These are phyloP conservation scores for Ranitomeya variabilis DNA, from an alignment of 2,113 vertebrate species.

Conservation along the genomic window DNA sequence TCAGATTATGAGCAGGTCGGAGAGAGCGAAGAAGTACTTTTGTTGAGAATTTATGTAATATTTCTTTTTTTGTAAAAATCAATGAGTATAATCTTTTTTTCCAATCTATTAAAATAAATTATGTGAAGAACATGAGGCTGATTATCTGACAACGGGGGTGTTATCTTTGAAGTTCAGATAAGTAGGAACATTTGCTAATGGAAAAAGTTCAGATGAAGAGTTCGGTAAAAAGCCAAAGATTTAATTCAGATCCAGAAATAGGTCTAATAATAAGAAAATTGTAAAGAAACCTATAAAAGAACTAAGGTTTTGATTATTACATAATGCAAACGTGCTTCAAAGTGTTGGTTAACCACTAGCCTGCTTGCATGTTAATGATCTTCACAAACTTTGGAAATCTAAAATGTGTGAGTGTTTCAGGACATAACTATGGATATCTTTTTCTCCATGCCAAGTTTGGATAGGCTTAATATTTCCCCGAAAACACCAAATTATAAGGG, in stretches of 20 bases:
- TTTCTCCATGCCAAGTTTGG: neutral
- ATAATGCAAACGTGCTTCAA: neutral
- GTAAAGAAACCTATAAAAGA: neutral
- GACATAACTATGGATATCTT: too few species aligned
- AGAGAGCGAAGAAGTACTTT: conserved; percentile 41
- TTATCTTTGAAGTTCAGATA: conserved; percentile 53
- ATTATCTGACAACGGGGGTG: conserved; percentile 56
- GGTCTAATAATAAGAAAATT: conserved; percentile 12
- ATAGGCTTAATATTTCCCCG: too few species aligned
- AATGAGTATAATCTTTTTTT: conserved; percentile 54
- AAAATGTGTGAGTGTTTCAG: too few species aligned
- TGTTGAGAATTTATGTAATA: conserved; percentile 49
- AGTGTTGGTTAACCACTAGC: neutral
- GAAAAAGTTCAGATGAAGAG: conserved; percentile 53
- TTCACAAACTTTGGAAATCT: too few species aligned
- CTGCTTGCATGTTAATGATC: too few species aligned
- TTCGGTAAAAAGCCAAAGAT: conserved; percentile 35
- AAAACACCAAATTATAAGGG: too few species aligned
- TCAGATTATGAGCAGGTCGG: conserved; percentile 40
- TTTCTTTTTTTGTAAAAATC: conserved; percentile 56
- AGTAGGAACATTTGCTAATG: conserved; percentile 55
- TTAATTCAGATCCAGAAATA: conserved; percentile 37
- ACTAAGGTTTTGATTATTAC: neutral
- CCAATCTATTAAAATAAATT: conserved; percentile 56
- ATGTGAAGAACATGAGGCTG: conserved; percentile 48